These are phyloP conservation scores for Pangasianodon hypophthalmus DNA, from an alignment of 2,113 vertebrate species.

Conservation along the genomic window DNA sequence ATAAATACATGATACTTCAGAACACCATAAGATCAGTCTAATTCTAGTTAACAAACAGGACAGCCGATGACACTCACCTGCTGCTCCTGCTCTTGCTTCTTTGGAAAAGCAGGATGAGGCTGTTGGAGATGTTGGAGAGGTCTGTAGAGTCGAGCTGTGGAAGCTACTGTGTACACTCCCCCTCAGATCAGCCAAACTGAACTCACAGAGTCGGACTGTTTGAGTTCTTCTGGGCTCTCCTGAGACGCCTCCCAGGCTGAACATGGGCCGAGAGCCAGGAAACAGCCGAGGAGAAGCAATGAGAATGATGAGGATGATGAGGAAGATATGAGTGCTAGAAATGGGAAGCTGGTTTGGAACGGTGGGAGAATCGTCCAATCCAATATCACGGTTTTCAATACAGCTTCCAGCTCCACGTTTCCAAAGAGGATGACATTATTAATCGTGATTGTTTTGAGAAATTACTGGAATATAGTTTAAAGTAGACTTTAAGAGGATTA, in stretches of 20 bases:
- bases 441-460: not conserved
- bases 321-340: not conserved
- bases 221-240: conserved; percentile 36
- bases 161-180: conserved; percentile 34
- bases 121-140: conserved; percentile 4
- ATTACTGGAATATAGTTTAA: not conserved
- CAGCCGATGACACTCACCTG: conserved; percentile 32
- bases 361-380: not conserved
- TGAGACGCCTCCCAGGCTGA: conserved; percentile 47
- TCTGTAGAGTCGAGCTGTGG: conserved; percentile 6
- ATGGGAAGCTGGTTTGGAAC: conserved; percentile 4
- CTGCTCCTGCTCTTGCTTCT: not conserved
- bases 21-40: not conserved
- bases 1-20: not conserved
- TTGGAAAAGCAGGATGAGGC: not conserved
- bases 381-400: no score
- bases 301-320: conserved; percentile 4
- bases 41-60: not conserved
- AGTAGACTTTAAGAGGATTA: not conserved
- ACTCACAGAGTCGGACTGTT: conserved; percentile 19
- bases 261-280: conserved; percentile 20
- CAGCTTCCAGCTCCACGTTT: not conserved
- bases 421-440: not conserved
- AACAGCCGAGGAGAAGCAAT: not conserved
- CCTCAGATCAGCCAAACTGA: conserved; percentile 13